Percentiles rank a stretch among this genome's conserved stretches.
Evolutionary conservation across 2,113 vertebrate species (phyloP).

Genomic region (Herpailurus yagouaroundi): DNA sequence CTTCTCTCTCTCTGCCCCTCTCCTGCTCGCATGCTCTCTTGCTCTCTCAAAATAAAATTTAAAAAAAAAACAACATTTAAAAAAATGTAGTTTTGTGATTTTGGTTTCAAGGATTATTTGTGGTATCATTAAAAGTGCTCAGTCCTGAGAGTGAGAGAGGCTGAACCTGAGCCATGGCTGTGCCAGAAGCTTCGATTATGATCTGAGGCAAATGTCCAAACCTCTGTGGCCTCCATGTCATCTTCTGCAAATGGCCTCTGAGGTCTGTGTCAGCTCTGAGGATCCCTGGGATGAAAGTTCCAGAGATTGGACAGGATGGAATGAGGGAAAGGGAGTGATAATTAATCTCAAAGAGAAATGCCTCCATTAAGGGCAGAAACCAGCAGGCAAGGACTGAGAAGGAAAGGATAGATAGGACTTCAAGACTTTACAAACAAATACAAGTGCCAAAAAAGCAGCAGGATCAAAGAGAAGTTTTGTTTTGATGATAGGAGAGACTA

Average conservation of each 20-base stretch:
- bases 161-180: neutral
- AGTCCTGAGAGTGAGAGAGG: neutral
- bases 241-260: neutral
- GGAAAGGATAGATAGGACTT: neutral
- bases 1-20: too few species aligned
- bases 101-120: neutral
- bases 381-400: neutral
- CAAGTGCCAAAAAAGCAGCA: neutral
- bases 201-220: neutral
- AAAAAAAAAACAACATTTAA: too few species aligned
- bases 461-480: conserved; percentile 34
- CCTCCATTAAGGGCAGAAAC: neutral
- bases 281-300: neutral
- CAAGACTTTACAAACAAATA: neutral
- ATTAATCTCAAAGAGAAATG: conserved; percentile 3
- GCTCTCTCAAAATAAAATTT: too few species aligned
- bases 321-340: neutral
- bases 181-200: neutral
- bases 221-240: neutral
- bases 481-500: neutral
- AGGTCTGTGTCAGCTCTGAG: neutral
- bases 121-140: neutral
- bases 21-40: too few species aligned
- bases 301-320: neutral
- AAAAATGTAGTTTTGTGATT: neutral